Conservation (phyloP, 2,113 vertebrate species). For the Castor canadensis region DNA sequence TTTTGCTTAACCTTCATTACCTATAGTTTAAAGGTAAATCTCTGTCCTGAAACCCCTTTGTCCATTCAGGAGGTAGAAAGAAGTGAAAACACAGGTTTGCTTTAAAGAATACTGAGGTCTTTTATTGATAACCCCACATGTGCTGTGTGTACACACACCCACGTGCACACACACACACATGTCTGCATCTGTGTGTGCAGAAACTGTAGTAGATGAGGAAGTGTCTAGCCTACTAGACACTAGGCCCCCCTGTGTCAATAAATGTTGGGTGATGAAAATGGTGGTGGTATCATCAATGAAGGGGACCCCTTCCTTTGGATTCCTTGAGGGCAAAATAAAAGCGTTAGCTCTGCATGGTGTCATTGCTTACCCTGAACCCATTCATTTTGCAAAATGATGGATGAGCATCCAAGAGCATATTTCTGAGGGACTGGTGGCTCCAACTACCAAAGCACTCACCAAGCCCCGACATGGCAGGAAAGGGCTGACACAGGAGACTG, state of each 20-base stretch:
- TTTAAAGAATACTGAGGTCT: background rate
- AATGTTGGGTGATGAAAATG: background rate
- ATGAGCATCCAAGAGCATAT: background rate
- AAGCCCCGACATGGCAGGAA: background rate
- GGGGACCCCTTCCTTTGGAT: background rate
- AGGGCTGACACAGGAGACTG: background rate
- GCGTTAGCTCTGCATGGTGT: background rate
- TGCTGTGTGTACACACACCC: no score
- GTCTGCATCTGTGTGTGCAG: background rate
- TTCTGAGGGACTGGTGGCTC: background rate
- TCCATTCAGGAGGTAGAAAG: background rate
- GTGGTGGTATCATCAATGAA: background rate
- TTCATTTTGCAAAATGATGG: background rate
- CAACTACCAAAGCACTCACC: background rate
- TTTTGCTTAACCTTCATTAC: conserved; percentile 18
- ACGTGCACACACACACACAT: background rate
- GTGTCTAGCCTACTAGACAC: background rate
- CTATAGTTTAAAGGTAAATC: background rate
- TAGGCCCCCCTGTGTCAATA: background rate
- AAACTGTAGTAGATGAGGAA: background rate
- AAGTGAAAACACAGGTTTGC: background rate
- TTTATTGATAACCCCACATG: background rate
- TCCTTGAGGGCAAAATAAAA: background rate
- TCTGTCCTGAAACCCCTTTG: background rate
- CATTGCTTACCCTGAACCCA: background rate